phyloP scores from a whole-genome alignment of 2,888 invertebrate species.

The Carterocephalus palaemon region DNA sequence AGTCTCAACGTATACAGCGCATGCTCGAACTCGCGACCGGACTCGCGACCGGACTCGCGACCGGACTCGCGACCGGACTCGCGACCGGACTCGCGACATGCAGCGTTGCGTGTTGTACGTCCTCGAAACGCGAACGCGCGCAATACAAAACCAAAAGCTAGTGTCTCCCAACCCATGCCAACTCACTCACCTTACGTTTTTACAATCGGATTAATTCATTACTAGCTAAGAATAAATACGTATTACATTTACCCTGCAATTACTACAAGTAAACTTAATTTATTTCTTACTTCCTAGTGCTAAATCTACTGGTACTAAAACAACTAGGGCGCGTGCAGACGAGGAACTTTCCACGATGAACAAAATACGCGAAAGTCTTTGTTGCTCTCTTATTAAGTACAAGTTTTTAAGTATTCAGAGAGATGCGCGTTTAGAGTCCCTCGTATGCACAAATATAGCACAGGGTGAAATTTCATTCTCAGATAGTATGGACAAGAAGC shows the following conservation, averaged over 20 bases:
- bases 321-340: constrained; percentile 1
- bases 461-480: constrained; percentile 18
- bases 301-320: not conserved
- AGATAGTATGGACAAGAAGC: too few species aligned
- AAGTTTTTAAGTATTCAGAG: too few species aligned
- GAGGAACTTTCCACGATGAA: too few species aligned
- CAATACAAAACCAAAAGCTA: constrained; percentile 71
- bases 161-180: constrained; percentile 66
- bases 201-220: constrained; percentile 2
- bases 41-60: constrained; percentile 41
- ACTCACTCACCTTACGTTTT: constrained; percentile 55
- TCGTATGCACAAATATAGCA: not conserved
- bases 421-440: too few species aligned
- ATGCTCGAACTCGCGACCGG: constrained; percentile 70
- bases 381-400: too few species aligned
- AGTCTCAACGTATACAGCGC: constrained; percentile 75
- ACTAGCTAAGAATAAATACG: constrained; percentile 7
- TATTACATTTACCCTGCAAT: constrained; percentile 9
- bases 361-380: too few species aligned
- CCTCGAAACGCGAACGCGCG: constrained; percentile 53
- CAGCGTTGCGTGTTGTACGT: constrained; percentile 30
- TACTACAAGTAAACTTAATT: constrained; percentile 18
- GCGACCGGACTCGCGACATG: constrained; percentile 33
- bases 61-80: constrained; percentile 59
- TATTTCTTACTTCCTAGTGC: constrained; percentile 3